Conservation (phyloP, 2,888 invertebrate species). For the Aleiodes testaceus region DNA sequence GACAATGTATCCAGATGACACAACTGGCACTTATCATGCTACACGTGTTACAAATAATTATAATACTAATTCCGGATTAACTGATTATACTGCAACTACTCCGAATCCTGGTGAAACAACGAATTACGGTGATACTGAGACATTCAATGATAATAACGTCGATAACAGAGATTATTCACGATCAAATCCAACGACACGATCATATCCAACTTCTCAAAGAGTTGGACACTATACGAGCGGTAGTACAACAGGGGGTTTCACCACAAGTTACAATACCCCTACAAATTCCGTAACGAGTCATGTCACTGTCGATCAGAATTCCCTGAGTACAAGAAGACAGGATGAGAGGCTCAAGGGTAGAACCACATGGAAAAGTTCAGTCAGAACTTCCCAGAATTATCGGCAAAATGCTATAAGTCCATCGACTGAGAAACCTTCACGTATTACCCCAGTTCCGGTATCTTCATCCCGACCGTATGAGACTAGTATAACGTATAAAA, state of each 20-base stretch:
- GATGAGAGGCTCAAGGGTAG: conserved; percentile 42
- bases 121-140: conserved; percentile 49
- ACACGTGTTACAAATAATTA: conserved; percentile 4
- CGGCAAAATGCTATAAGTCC: conserved; percentile 58
- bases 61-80: conserved; percentile 9
- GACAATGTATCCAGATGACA: conserved; percentile 28
- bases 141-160: conserved; percentile 47
- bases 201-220: conserved; percentile 39
- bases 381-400: conserved; percentile 53
- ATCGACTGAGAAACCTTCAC: conserved; percentile 63
- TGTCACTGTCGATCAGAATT: conserved; percentile 42
- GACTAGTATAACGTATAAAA: conserved; percentile 64
- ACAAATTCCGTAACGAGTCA: conserved; percentile 41
- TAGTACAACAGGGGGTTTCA: conserved; percentile 38
- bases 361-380: conserved; percentile 50
- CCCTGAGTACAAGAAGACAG: conserved; percentile 22
- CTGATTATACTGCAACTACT: conserved; percentile 32
- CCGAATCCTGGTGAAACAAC: conserved; percentile 8
- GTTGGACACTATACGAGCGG: conserved; percentile 32
- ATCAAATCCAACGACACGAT: conserved; percentile 42
- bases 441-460: conserved; percentile 23
- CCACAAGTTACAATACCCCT: conserved; percentile 11
- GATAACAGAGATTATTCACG: conserved; percentile 11
- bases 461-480: conserved; percentile 60
- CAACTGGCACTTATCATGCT: conserved; percentile 37